Evolutionary conservation across 2,113 vertebrate genomes (phyloP).

Genomic region (Cyprinodon brontotheroides): DNA sequence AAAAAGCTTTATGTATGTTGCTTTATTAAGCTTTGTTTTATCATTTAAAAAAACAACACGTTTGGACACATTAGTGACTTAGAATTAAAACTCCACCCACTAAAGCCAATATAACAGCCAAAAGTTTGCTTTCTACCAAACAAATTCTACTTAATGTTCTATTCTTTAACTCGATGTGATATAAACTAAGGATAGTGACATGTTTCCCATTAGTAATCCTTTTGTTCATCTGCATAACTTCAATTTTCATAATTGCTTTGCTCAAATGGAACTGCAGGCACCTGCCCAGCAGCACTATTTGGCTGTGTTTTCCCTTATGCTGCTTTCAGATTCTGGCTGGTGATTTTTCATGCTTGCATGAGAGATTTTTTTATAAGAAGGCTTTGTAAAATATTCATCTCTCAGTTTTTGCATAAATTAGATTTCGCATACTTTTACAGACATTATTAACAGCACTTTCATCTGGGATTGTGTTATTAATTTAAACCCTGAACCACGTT

Average conservation of each 20-base stretch:
- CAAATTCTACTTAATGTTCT: slow-evolving; percentile 11
- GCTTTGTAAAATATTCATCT: slow-evolving; percentile 63
- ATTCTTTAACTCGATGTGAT: slow-evolving; percentile 26
- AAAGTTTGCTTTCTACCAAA: slow-evolving; percentile 15
- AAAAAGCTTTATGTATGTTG: neutral
- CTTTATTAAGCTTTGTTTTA: neutral
- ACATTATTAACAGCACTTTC: slow-evolving; percentile 52
- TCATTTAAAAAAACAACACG: neutral
- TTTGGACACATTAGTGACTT: slow-evolving; percentile 1
- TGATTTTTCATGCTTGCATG: slow-evolving; percentile 57
- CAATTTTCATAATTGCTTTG: slow-evolving; percentile 72
- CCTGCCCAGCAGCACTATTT: slow-evolving; percentile 70
- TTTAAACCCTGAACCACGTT: slow-evolving; percentile 24
- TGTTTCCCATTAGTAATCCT: slow-evolving; percentile 62
- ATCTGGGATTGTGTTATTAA: slow-evolving; percentile 40
- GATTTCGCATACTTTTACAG: slow-evolving; percentile 58
- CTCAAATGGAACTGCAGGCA: slow-evolving; percentile 70
- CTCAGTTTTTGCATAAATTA: slow-evolving; percentile 55
- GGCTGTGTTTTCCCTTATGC: slow-evolving; percentile 46
- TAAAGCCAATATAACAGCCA: neutral
- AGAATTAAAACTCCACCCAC: neutral
- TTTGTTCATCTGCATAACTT: slow-evolving; percentile 74
- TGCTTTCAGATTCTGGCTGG: slow-evolving; percentile 57
- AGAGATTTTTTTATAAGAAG: slow-evolving; percentile 15
- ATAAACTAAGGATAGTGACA: slow-evolving; percentile 43